Evolutionary conservation across 1,140 invertebrate genomes (phyloP).

Genomic region (Diplogasteroides magnus): DNA sequence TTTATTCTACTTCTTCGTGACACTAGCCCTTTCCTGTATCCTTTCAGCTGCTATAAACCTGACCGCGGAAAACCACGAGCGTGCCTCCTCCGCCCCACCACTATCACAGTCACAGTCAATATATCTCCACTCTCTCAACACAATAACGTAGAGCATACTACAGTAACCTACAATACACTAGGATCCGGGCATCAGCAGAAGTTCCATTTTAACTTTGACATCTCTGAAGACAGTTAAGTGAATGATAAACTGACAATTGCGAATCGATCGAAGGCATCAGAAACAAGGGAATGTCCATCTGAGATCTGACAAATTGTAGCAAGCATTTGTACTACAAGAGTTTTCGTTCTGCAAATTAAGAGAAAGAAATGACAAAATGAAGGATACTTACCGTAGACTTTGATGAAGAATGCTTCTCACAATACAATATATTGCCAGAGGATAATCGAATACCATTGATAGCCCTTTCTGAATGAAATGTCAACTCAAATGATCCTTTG

Average conservation of each 20-base stretch:
- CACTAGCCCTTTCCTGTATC: no score
- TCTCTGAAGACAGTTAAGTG: neutral
- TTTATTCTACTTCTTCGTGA: neutral
- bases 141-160: no score
- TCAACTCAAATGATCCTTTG: neutral
- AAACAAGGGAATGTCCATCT: conserved; percentile 93
- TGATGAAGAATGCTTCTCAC: conserved; percentile 92
- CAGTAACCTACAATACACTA: no score
- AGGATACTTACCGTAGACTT: conserved; percentile 69
- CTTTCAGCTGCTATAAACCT: no score
- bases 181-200: no score
- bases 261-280: conserved; percentile 94
- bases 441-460: conserved; percentile 95
- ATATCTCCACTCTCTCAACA: no score
- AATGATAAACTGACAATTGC: conserved; percentile 68
- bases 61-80: no score
- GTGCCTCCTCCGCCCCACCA: no score
- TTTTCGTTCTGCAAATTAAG: conserved; percentile 73
- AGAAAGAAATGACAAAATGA: neutral
- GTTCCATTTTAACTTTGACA: neutral
- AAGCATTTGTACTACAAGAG: conserved; percentile 86
- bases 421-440: conserved; percentile 96
- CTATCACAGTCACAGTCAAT: no score
- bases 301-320: conserved; percentile 88
- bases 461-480: conserved; percentile 76